Evolutionary conservation across 2,113 vertebrate species (phyloP).

Genomic region (Poeciliopsis prolifica): DNA sequence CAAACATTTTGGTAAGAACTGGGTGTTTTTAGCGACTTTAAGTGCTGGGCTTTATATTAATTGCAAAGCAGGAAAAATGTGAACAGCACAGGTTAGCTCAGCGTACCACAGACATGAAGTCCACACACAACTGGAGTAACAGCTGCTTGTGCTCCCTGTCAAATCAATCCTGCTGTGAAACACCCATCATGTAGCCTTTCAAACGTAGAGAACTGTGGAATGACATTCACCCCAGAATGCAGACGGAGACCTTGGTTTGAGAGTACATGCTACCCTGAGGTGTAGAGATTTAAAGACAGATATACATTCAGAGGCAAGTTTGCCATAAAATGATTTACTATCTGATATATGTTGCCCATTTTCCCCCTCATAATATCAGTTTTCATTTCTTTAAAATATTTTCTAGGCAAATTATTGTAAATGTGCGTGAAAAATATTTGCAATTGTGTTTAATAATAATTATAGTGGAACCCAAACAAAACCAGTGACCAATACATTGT

Average conservation of each 20-base stretch:
- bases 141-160: conserved; percentile 49
- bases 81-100: not conserved
- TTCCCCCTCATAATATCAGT: no score
- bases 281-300: conserved; percentile 25
- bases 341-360: no score
- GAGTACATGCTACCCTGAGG: conserved; percentile 12
- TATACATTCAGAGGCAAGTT: not conserved
- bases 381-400: no score
- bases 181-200: conserved; percentile 42
- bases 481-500: not conserved
- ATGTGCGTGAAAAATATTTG: no score
- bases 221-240: conserved; percentile 39
- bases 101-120: conserved; percentile 15
- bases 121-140: conserved; percentile 26
- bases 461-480: not conserved
- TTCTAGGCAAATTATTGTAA: no score
- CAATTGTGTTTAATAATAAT: no score
- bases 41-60: not conserved
- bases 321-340: not conserved
- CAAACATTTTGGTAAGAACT: conserved; percentile 6
- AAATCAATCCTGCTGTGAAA: conserved; percentile 47
- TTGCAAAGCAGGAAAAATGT: not conserved
- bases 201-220: conserved; percentile 33
- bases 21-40: not conserved
- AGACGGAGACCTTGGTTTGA: conserved; percentile 30